These are phyloP conservation scores for Phoeniculus purpureus DNA, from an alignment of 2,797 vertebrate species.

Conservation along the genomic window DNA sequence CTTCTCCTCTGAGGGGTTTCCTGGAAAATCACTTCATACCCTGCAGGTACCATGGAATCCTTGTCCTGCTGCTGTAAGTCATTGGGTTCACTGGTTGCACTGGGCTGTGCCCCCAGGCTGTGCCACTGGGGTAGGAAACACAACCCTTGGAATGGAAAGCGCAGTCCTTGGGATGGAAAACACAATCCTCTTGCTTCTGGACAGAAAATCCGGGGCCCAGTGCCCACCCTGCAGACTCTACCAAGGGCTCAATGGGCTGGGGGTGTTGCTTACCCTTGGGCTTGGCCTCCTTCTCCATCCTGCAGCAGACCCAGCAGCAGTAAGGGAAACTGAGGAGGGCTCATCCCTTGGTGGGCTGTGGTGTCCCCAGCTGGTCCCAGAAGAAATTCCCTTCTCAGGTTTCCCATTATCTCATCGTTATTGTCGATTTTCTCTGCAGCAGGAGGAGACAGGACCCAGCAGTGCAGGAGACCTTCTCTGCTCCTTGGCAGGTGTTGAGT, in stretches of 20 bases:
- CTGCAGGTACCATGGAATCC: background rate
- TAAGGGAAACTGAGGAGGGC: too few species aligned
- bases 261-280: background rate
- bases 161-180: background rate
- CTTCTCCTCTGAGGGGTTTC: background rate
- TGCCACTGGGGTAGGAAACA: background rate
- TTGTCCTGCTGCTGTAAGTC: background rate
- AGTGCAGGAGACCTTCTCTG: background rate
- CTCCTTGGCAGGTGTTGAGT: background rate
- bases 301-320: background rate
- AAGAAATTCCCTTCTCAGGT: background rate
- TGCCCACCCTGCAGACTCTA: background rate
- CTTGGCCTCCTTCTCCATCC: background rate
- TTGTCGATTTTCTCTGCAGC: too few species aligned
- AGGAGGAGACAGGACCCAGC: background rate
- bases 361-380: background rate
- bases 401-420: background rate
- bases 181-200: background rate
- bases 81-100: background rate
- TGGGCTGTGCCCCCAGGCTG: background rate
- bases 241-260: background rate
- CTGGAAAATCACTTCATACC: background rate
- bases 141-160: too few species aligned
- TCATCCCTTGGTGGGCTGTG: rapidly evolving
- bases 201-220: background rate